Base-by-base conservation (phyloP, 2,797 vertebrate species). In the Aythya fuligula region DNA sequence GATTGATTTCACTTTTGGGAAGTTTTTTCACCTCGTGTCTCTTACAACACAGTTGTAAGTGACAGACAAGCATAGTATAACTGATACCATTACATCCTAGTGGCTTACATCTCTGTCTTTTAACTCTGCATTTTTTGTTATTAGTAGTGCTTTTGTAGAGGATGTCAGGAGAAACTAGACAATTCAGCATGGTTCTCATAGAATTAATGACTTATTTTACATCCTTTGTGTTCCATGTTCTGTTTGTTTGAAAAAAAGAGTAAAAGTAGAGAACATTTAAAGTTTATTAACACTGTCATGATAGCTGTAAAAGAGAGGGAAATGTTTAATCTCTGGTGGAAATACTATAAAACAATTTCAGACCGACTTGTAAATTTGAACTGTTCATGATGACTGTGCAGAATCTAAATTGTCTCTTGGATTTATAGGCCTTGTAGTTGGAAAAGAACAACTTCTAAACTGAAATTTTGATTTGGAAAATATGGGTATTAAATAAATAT, bases 381-480 rank as follows among this genome's bases (percentile, higher is more conserved):
- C 70, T n/a, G 16, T 92, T 92, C 89, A 18, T 66, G 72, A 78
- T 70, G 79, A 60, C 79, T 75, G 4, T 45, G 54, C 76, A 75
- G 90, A 87, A 93, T 79, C 41, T 58, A 93, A 90, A 74, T 54
- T 58, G n/a, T 21, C 78, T 60, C 85, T 85, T 49, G 86, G 73
- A 86, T 96, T 89, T 95, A 86, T 84, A 84, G 80, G 34, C 71
- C 36, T 90, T 60, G 89, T 77, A 87, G 36, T 54, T 90, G 64
- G 62, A 90, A 95, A 81, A 86, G 49, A 90, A 45, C 71, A 84
- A 75, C 83, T 93, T 93, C 36, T 91, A 90, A 96, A 70, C 71
- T 60, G 28, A 91, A 91, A 79, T 91, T 85, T 45, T 72, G 57
- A 80, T 94, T 51, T 58, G 57, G 65, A 94, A 91, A 89, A 67